Evolutionary conservation across 2,888 invertebrate species (phyloP), one percentile per base, ranked within the genome.

Genomic region (Serripes groenlandicus): DNA sequence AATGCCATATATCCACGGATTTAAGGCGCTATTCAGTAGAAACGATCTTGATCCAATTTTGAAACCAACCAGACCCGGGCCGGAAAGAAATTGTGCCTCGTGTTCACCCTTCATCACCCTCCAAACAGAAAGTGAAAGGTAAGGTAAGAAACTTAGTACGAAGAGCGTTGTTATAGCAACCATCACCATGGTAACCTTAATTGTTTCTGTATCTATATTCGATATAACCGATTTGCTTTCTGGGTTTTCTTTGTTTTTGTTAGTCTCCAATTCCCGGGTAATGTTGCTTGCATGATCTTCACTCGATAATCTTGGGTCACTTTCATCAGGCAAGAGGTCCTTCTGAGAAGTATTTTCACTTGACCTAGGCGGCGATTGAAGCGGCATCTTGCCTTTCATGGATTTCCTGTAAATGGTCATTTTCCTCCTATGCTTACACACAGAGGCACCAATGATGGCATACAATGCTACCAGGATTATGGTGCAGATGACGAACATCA

Each of bases 381-480:
- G 21, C 7, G 49, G 21, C 7, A 49, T 49, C 21, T 49, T 15
- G 21, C 15, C 49, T 49, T 49, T 15, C 11, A 26, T 15, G 23
- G 3, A n/a, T n/a, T 35, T 35, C 23, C 35, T 34, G 28, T 69
- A 52, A 9, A 23, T 35, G 11, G 69, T 37, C 42, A 76, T 28
- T 21, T 26, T 32, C 30, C 54, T 56, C 15, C 62, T 54, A 37
- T 78, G 81, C 26, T 68, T 69, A 42, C 76, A 84, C 9, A 91
- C 74, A 28, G 84, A 82, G 23, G 70, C 52, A 30, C 90, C 88
- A 18, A 92, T 88, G 1, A 88, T 74, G 28, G 66, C 66, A 75
- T 91, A 92, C 34, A 91, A 54, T n/a, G 88, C 85, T 15, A 83
- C 72, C 7, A 92, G 64, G 1, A 79, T 64, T 5, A 83, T 64